These are phyloP conservation scores for Cryptus armator DNA, from an alignment of 2,888 invertebrate genomes.

Conservation along the genomic window DNA sequence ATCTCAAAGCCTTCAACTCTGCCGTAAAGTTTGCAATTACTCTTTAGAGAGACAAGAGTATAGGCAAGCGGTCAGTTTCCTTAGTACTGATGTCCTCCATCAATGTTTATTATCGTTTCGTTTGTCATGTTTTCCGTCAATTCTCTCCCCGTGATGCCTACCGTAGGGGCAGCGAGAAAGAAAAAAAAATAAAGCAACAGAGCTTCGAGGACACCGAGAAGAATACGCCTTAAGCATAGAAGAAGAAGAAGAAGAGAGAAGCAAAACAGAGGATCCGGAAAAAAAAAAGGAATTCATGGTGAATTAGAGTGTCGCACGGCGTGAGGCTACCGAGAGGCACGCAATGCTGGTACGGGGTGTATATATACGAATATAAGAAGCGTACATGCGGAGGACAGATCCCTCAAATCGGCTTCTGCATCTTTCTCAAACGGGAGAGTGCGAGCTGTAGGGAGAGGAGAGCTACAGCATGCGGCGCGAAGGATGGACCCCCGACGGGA, in stretches of 20 bases:
- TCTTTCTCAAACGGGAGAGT: constrained; percentile 12
- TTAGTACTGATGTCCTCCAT: constrained; percentile 68
- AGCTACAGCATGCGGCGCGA: constrained; percentile 45
- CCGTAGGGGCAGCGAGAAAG: constrained; percentile 45
- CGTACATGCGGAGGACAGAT: constrained; percentile 40
- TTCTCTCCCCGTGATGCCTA: constrained; percentile 39
- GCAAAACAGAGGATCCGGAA: constrained; percentile 44
- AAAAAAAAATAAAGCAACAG: constrained; percentile 58
- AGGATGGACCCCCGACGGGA: constrained; percentile 71
- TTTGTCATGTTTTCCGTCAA: constrained; percentile 71
- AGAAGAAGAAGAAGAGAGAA: constrained; percentile 28
- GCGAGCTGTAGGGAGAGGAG: not conserved
- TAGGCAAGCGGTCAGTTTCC: constrained; percentile 14
- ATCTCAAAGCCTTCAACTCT: not conserved
- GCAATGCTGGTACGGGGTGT: constrained; percentile 38
- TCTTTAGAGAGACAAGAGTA: not conserved
- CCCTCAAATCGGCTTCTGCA: constrained; percentile 41
- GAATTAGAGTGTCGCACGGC: constrained; percentile 40
- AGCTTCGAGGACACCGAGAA: constrained; percentile 34
- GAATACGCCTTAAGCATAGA: not conserved
- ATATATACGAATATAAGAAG: constrained; percentile 31
- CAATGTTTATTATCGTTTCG: constrained; percentile 78
- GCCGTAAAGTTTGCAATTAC: not conserved
- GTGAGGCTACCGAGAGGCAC: constrained; percentile 36
- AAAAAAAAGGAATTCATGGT: constrained; percentile 62